phyloP scores from a whole-genome alignment of 2,888 invertebrate genomes.

The Trachelus tabidus region DNA sequence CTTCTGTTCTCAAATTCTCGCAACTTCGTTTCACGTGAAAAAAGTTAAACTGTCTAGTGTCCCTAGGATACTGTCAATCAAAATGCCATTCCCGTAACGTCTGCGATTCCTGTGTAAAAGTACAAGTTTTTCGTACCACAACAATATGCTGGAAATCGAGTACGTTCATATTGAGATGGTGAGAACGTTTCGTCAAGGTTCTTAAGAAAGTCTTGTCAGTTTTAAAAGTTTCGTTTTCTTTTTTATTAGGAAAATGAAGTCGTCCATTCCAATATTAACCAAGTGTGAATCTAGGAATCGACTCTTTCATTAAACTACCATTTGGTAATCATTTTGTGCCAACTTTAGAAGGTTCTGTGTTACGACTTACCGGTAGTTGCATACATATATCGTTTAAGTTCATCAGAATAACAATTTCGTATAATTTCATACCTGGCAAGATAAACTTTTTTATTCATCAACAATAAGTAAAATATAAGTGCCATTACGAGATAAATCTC shows the following conservation, averaged over 20 bases:
- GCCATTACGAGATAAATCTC: not conserved
- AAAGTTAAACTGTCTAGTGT: not conserved
- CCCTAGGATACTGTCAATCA: no score
- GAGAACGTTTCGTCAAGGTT: no score
- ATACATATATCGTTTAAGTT: not conserved
- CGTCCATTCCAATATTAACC: not conserved
- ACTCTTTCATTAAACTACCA: not conserved
- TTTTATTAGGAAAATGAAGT: no score
- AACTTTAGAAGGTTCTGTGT: not conserved
- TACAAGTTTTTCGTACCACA: no score
- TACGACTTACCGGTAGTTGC: not conserved
- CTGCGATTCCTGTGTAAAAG: no score
- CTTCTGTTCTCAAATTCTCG: not conserved
- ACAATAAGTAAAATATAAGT: not conserved
- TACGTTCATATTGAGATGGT: no score
- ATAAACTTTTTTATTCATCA: not conserved
- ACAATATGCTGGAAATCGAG: no score
- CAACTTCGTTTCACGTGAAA: not conserved
- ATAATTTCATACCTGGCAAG: not conserved
- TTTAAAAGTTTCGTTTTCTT: no score
- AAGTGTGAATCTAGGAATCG: not conserved
- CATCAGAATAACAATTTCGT: no score
- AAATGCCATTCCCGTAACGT: not conserved
- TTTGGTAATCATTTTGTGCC: not conserved
- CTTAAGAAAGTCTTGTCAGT: no score